Conservation (phyloP, 2,888 invertebrate species). For the Petrolisthes cinctipes region DNA sequence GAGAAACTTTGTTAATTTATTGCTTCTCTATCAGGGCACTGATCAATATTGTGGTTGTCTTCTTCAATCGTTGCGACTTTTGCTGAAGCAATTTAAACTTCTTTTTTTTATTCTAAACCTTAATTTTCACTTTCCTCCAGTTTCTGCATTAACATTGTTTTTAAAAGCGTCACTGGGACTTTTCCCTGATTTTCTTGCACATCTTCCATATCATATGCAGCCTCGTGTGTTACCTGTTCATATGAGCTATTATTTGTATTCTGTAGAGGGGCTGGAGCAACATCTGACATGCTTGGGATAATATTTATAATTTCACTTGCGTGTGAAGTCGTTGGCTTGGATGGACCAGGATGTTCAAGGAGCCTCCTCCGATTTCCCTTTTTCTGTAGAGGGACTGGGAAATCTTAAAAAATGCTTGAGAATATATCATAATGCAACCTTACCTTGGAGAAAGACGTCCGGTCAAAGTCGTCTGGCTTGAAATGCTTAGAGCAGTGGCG, state of each 20-base stretch:
- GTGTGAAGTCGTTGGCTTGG: not conserved
- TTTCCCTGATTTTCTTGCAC: not conserved
- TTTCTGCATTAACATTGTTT: not conserved
- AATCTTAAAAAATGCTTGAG: not conserved
- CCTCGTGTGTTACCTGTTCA: no score
- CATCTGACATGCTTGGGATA: no score
- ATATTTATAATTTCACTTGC: no score
- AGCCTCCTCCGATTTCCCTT: not conserved
- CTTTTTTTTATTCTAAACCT: not conserved
- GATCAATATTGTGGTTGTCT: not conserved
- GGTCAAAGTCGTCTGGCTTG: not conserved
- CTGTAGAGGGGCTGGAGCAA: no score
- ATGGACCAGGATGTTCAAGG: not conserved
- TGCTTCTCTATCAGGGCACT: not conserved
- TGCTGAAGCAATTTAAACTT: not conserved
- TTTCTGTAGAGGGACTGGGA: not conserved
- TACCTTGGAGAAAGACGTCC: not conserved
- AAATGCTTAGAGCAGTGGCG: not conserved
- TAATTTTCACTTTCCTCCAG: not conserved
- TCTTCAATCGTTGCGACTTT: not conserved
- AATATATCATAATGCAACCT: not conserved
- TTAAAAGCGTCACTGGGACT: not conserved
- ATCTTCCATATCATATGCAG: not conserved
- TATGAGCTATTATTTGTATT: no score
- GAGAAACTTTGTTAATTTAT: not conserved